These are phyloP conservation scores for Chymomyza costata DNA, from an alignment of 1,140 invertebrate genomes.

Conservation along the genomic window DNA sequence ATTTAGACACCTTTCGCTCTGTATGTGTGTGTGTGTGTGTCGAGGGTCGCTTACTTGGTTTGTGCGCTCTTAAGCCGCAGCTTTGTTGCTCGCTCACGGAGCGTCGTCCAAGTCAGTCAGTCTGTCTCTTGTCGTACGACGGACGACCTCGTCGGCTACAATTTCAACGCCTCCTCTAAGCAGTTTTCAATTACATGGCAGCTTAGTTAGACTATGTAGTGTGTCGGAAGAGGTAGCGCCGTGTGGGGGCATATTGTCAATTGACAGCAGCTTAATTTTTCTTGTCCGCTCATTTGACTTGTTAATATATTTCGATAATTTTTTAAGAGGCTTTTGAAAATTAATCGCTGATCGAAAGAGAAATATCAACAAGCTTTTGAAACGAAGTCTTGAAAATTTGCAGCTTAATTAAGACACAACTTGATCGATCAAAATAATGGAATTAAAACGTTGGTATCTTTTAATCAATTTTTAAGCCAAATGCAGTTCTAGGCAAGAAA, in stretches of 20 bases:
- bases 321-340: constrained; percentile 44
- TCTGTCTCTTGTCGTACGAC: too few species aligned
- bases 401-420: too few species aligned
- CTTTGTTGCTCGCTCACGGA: constrained; percentile 41
- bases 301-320: constrained; percentile 46
- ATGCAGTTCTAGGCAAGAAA: too few species aligned
- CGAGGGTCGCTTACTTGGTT: neutral
- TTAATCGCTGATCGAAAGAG: constrained; percentile 27
- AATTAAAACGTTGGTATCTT: too few species aligned
- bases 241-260: constrained; percentile 14
- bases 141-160: constrained; percentile 36
- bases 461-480: too few species aligned
- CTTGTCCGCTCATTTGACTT: constrained; percentile 42
- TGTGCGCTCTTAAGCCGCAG: constrained; percentile 41
- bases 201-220: too few species aligned
- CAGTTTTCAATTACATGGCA: constrained; percentile 28
- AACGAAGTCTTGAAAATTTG: constrained; percentile 31
- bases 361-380: constrained; percentile 38
- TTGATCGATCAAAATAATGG: too few species aligned
- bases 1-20: constrained; percentile 45
- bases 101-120: too few species aligned
- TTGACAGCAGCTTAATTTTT: constrained; percentile 49
- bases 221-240: neutral
- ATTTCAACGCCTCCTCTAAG: constrained; percentile 34
- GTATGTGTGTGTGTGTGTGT: constrained; percentile 13